Base-by-base conservation (phyloP, 2,888 invertebrate species). In the Epinotia ramella region DNA sequence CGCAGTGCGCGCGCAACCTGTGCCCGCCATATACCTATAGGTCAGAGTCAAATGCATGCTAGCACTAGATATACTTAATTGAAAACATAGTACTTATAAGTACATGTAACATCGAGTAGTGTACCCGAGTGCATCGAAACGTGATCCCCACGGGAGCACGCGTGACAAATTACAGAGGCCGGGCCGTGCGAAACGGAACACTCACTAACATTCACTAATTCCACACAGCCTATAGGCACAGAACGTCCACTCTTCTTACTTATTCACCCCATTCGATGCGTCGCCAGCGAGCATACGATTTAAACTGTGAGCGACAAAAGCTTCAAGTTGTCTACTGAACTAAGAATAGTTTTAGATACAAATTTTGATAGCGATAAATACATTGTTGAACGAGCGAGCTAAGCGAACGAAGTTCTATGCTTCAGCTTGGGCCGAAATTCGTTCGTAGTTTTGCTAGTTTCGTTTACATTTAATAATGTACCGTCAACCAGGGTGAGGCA, bases 131-230 rank as follows among this genome's bases (percentile, higher is more conserved):
- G 83, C 84, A 84, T 71, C 83, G 87, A 85, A 85, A 88, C 88
- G 87, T 84, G 84, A 81, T 82, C 81, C 81, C 83, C 85, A 78
- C 82, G 79, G 82, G 44, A 69, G 87, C 89, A 88, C 85, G 82
- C 86, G 87, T 85, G 86, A 89, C 89, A 89, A 89, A 91, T 89
- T 87, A 84, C 87, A 82, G 86, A 84, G 85, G 83, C 86, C 91
- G 91, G 85, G 83, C 86, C 91, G 91, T 92, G 92, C 84, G 91
- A 91, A 92, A 82, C 80, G 79, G 77, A 83, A 87, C 91, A 92
- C 88, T 86, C 87, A 74, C 81, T 84, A 83, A 84, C 71, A 64
- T 72, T 64, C 59, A 60, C 69, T 69, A 69, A 69, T 69, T 69
- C 69, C 69, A 60, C 28, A 69, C 59, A 60, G 44, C 24, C 28